phyloP scores from a whole-genome alignment of 1,140 invertebrate species.

The Metopolophium dirhodum region DNA sequence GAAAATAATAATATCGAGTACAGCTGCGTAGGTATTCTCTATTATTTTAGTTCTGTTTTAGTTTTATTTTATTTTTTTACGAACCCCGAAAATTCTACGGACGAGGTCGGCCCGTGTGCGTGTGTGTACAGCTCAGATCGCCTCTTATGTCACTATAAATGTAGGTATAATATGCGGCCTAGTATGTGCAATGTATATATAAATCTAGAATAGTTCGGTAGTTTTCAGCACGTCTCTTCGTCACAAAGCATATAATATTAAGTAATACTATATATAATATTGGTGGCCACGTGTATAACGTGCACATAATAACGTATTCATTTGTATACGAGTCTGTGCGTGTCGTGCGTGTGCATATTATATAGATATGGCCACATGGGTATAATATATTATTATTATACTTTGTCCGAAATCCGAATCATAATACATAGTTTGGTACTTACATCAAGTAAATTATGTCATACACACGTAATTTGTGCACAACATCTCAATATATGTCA shows the following conservation, averaged over 20 bases:
- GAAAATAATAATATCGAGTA: background rate
- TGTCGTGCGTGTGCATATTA: background rate
- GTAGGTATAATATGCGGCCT: no score
- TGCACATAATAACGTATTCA: background rate
- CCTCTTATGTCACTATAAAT: background rate
- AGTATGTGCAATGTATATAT: no score
- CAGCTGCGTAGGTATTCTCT: background rate
- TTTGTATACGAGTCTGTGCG: background rate
- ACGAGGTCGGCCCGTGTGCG: background rate
- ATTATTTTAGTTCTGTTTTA: background rate
- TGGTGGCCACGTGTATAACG: background rate
- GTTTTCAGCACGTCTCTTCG: background rate
- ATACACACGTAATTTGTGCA: background rate
- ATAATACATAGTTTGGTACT: no score
- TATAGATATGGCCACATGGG: background rate
- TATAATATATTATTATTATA: background rate
- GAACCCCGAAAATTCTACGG: background rate
- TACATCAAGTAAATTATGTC: background rate
- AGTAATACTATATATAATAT: background rate
- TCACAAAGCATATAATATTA: background rate
- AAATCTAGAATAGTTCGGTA: no score
- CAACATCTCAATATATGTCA: background rate
- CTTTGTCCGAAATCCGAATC: background rate
- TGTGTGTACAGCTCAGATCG: no score
- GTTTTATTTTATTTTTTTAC: background rate